phyloP scores from a whole-genome alignment of 2,888 invertebrate genomes.

The Cremastinae sp. region DNA sequence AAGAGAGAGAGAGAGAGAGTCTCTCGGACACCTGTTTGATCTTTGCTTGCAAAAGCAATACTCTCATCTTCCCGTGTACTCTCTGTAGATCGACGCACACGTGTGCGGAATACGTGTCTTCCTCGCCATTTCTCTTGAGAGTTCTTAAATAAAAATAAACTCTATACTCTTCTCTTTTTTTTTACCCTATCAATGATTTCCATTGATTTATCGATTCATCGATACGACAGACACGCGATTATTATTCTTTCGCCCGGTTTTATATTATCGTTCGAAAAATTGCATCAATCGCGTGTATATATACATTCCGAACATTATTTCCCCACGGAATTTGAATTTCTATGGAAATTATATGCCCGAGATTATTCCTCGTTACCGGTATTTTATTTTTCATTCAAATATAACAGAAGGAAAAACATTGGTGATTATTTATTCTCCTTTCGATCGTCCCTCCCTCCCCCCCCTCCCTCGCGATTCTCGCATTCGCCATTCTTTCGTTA shows the following conservation, averaged over 20 bases:
- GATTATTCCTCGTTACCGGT: too few relatives aligned
- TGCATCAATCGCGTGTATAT: too few relatives aligned
- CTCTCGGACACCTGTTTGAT: constrained; percentile 75
- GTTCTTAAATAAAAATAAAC: constrained; percentile 7
- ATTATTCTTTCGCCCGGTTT: too few relatives aligned
- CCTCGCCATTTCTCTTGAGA: constrained; percentile 1
- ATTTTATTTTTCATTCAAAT: too few relatives aligned
- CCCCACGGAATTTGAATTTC: background rate
- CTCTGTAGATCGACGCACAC: constrained; percentile 10
- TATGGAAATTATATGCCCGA: too few relatives aligned
- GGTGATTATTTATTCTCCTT: constrained; percentile 27
- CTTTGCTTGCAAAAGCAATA: constrained; percentile 57
- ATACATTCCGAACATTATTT: too few relatives aligned
- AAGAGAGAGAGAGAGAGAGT: constrained; percentile 7
- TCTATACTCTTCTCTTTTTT: background rate
- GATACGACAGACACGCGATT: too few relatives aligned
- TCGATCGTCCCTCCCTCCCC: constrained; percentile 9
- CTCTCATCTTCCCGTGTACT: constrained; percentile 28
- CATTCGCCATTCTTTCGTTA: constrained; percentile 19
- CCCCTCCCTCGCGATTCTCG: background rate
- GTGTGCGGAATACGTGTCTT: constrained; percentile 1
- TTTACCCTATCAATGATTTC: too few relatives aligned
- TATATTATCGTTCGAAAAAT: too few relatives aligned
- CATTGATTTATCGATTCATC: too few relatives aligned
- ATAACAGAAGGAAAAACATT: background rate